Conservation (phyloP, 1,140 invertebrate species). For the Archegozetes longisetosus region DNA sequence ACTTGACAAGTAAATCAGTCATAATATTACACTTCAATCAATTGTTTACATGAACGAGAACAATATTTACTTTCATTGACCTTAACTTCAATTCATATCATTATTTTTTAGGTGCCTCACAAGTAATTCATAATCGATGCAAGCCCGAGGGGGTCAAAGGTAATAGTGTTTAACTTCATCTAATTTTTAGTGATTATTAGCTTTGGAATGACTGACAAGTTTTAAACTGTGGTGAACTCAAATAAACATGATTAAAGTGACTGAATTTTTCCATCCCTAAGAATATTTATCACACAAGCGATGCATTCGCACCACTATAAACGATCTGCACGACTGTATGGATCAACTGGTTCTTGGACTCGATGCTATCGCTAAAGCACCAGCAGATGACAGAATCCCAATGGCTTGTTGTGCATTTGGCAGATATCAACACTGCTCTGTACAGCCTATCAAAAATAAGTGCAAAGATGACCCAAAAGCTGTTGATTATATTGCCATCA, state of each 20-base stretch:
- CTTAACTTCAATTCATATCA: too few species aligned
- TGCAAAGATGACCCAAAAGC: slow-evolving; percentile 12
- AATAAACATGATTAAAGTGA: background rate
- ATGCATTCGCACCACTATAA: slow-evolving; percentile 5
- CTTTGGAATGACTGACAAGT: too few species aligned
- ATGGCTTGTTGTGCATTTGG: slow-evolving; percentile 15
- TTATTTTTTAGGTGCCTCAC: slow-evolving; percentile 13
- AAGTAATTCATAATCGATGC: slow-evolving; percentile 14
- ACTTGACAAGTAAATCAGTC: slow-evolving; percentile 3
- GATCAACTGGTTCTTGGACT: slow-evolving; percentile 12
- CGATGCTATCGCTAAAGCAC: slow-evolving; percentile 1
- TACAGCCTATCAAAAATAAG: background rate
- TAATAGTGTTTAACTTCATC: background rate
- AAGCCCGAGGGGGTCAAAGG: slow-evolving; percentile 15
- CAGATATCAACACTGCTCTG: slow-evolving; percentile 8
- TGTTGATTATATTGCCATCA: slow-evolving; percentile 12
- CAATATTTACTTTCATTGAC: too few species aligned
- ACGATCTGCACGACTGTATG: slow-evolving; percentile 13
- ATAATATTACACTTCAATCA: too few species aligned
- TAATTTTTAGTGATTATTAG: background rate
- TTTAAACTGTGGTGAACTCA: too few species aligned
- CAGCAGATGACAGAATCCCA: slow-evolving; percentile 10
- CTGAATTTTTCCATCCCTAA: background rate
- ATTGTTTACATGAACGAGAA: too few species aligned
- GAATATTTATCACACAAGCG: slow-evolving; percentile 15